phyloP scores from a whole-genome alignment of 2,797 vertebrate genomes.

The Nasua narica region DNA sequence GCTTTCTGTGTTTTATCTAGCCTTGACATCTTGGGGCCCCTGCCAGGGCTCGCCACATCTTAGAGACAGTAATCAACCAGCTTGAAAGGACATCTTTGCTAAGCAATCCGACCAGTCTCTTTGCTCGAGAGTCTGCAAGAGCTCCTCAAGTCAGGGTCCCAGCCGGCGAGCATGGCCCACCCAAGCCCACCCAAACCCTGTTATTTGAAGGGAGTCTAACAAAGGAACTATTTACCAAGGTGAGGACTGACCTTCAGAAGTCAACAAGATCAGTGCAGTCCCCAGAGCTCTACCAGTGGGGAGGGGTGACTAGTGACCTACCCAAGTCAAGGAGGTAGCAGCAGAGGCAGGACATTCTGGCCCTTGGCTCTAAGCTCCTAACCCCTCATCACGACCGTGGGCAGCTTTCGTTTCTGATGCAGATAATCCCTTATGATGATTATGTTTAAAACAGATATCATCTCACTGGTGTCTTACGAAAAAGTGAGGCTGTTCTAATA shows the following conservation, averaged over 20 bases:
- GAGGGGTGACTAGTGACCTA: not conserved
- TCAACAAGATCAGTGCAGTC: not conserved
- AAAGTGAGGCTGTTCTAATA: not conserved
- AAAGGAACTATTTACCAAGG: not conserved
- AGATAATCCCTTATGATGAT: too few relatives aligned
- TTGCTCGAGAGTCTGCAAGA: not conserved
- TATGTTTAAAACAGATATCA: not conserved
- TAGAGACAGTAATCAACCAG: not conserved
- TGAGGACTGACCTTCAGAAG: not conserved
- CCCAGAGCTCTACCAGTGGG: not conserved
- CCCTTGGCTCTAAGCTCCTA: not conserved
- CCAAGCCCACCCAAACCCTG: not conserved
- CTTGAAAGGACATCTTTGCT: too few relatives aligned
- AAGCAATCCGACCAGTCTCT: not conserved
- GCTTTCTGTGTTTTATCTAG: not conserved
- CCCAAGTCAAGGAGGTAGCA: not conserved
- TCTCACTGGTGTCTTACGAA: not conserved
- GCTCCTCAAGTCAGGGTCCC: not conserved
- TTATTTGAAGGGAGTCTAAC: not conserved
- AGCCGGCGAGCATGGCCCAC: not conserved
- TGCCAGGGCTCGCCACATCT: not conserved
- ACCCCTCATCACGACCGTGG: accelerated
- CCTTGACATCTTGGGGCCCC: not conserved
- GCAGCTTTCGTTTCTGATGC: not conserved
- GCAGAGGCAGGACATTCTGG: not conserved